These are phyloP conservation scores for Drosophila pruinosa DNA, from an alignment of 1,140 invertebrate genomes.

Conservation along the genomic window DNA sequence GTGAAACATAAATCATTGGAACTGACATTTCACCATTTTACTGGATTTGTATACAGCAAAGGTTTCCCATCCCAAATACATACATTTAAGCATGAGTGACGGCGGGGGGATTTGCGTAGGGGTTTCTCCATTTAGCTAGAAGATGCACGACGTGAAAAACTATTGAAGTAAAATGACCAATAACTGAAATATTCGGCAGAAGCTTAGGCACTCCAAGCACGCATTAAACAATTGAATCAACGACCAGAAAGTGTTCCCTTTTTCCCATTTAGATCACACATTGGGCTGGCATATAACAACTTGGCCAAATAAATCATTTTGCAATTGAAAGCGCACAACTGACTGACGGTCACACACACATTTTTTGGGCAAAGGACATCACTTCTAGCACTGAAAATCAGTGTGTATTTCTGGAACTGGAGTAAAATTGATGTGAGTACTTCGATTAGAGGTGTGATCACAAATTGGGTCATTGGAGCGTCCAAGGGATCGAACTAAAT, in stretches of 20 bases:
- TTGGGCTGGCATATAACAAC: constrained; percentile 29
- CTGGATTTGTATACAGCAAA: constrained; percentile 62
- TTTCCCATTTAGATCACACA: constrained; percentile 18
- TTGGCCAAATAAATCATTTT: constrained; percentile 75
- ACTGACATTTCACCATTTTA: constrained; percentile 80
- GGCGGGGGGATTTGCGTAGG: not conserved
- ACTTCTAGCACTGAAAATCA: not conserved
- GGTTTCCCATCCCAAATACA: constrained; percentile 2
- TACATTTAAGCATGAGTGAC: not conserved
- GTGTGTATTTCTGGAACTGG: not conserved
- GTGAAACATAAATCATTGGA: constrained; percentile 81
- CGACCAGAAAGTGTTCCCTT: constrained; percentile 8
- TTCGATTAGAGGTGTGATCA: not conserved
- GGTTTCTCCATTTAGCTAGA: constrained; percentile 29
- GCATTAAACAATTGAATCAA: constrained; percentile 8
- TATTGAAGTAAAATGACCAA: constrained; percentile 25
- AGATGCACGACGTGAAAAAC: constrained; percentile 16
- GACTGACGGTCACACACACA: constrained; percentile 14
- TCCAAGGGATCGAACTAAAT: constrained; percentile 6
- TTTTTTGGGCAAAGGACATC: not conserved
- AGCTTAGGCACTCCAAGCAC: not conserved
- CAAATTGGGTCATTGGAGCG: constrained; percentile 21
- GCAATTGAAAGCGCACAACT: constrained; percentile 58
- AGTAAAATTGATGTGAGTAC: constrained; percentile 18
- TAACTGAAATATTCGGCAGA: constrained; percentile 9